Evolutionary conservation across 2,797 vertebrate species (phyloP).

Genomic region (Dicrostonyx torquatus): DNA sequence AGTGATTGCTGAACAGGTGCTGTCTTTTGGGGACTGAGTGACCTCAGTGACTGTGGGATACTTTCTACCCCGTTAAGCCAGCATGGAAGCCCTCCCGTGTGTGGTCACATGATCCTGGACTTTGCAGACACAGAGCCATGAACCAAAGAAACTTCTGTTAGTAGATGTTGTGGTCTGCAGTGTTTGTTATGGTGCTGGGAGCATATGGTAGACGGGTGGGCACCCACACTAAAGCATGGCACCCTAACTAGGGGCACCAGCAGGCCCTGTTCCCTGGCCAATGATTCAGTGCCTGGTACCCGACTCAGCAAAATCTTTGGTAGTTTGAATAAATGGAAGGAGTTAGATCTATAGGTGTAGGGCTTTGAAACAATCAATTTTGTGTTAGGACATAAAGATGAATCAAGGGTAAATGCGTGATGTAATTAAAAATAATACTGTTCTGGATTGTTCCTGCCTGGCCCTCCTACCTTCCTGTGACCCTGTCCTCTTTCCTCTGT

Average conservation of each 20-base stretch:
- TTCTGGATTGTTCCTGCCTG: neutral
- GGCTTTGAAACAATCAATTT: neutral
- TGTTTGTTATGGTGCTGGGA: neutral
- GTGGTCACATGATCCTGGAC: neutral
- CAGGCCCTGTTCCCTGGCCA: neutral
- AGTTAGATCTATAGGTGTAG: neutral
- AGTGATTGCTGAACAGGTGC: neutral
- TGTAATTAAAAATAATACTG: neutral
- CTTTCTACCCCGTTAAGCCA: neutral
- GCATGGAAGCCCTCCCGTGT: neutral
- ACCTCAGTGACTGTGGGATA: neutral
- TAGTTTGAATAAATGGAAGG: neutral
- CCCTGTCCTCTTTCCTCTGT: neutral
- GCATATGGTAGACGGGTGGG: neutral
- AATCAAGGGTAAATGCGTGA: neutral
- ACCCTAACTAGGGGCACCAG: neutral
- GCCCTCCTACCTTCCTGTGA: neutral
- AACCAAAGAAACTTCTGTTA: neutral
- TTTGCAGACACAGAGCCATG: neutral
- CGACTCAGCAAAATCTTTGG: neutral
- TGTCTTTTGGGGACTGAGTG: neutral
- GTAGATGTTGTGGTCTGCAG: neutral
- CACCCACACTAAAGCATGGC: neutral
- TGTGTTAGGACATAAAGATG: neutral
- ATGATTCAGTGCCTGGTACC: neutral